Base-by-base conservation (phyloP, 1,140 invertebrate genomes). In the Pachypeltis micranthus region DNA sequence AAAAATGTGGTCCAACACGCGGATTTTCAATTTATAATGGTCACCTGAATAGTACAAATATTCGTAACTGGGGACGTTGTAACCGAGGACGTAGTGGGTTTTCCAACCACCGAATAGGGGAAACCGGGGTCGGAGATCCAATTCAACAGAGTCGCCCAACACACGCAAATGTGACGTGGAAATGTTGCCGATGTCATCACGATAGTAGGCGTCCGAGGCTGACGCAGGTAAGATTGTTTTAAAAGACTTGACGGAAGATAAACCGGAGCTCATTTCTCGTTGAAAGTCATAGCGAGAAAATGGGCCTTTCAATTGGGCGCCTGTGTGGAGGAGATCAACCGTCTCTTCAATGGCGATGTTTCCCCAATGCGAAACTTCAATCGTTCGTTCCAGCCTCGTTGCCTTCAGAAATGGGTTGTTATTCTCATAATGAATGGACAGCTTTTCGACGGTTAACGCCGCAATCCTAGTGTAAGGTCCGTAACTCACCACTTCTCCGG, bases 61-160 rank as follows among this genome's bases (percentile, higher is more conserved):
- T 73, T 97, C 93, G 72, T 95, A 96, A 65, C 92, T 93, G 1
- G 97, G 96, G 1, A 99, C 85, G 78, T 96, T 98, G 77, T 99
- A 99, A 0, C 97, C 96, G 56, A 98, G 77, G 34, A 86, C 88
- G 74, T 99, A 99, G 70, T 94, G 89, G 1, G 95, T 98, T 74
- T 93, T 94, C 96, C 96, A 99, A 1, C 97, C 96, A 58, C 97
- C 97, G 78, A 98, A 99, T 0, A 99, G 76, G 23, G 97, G 97
- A 74, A 98, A 99, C 67, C 96, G 78, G 1, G 97, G 96, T 51
- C 92, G 79, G 1, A 99, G 76, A 70, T 98, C 96, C 1, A 99
- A 74, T 72, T 99, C 95, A 19, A 98, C 91, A 31, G 90, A 88
- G 73, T 98, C 93, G 67, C 90, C 87, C 68, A 87, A 81, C 14